Conservation (phyloP, 2,113 vertebrate genomes). For the Leptobrachium leishanense region DNA sequence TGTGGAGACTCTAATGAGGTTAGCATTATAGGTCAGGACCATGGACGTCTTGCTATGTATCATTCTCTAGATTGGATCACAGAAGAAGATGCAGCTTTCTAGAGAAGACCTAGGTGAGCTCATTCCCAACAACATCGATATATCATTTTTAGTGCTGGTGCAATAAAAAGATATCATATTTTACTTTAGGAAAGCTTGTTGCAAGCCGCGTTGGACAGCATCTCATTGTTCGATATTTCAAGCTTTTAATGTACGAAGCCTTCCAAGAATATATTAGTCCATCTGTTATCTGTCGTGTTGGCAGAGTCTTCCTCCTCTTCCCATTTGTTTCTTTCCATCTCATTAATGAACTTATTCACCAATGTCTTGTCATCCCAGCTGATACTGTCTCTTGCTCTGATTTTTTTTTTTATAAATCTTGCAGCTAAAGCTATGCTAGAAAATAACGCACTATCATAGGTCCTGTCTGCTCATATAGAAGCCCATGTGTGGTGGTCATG, state of each 20-base stretch:
- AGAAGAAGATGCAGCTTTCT: slow-evolving; percentile 11
- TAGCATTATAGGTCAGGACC: slow-evolving; percentile 3
- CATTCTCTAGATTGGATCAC: slow-evolving; percentile 4
- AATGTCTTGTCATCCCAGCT: slow-evolving; percentile 25
- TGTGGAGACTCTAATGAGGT: slow-evolving; percentile 10
- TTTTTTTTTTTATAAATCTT: background rate
- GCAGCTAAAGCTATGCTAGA: background rate
- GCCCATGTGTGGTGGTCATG: too few species aligned
- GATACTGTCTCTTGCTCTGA: slow-evolving; percentile 15
- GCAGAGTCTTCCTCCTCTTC: slow-evolving; percentile 39
- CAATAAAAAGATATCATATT: slow-evolving; percentile 46
- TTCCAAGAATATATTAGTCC: slow-evolving; percentile 47
- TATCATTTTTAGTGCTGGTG: slow-evolving; percentile 36
- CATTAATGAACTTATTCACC: slow-evolving; percentile 36
- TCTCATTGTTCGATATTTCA: slow-evolving; percentile 34
- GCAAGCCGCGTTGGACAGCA: slow-evolving; percentile 21
- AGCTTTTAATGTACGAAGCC: slow-evolving; percentile 38
- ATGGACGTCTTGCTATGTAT: slow-evolving; percentile 11
- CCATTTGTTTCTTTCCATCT: slow-evolving; percentile 47
- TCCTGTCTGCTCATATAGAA: background rate
- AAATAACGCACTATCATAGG: background rate
- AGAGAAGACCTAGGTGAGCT: slow-evolving; percentile 19
- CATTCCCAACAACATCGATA: slow-evolving; percentile 26
- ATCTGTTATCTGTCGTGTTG: slow-evolving; percentile 47
- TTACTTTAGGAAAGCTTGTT: slow-evolving; percentile 42